Evolutionary conservation across 2,113 vertebrate species (phyloP).

Genomic region (Melozone crissalis): DNA sequence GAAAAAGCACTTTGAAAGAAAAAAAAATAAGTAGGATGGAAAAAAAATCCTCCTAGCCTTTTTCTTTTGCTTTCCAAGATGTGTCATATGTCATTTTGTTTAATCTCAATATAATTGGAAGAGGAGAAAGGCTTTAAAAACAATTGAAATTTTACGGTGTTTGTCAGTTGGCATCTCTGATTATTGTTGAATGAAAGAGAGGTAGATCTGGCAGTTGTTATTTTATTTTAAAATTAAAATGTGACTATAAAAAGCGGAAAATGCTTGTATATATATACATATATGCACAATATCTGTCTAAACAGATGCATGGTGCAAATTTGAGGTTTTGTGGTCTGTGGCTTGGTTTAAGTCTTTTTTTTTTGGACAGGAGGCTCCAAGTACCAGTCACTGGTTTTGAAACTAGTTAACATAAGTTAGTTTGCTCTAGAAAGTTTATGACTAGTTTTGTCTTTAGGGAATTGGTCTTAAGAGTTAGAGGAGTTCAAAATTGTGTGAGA

Average conservation of each 20-base stretch:
- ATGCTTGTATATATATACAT: background rate
- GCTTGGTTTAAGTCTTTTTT: background rate
- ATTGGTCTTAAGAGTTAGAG: background rate
- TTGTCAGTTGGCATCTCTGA: background rate
- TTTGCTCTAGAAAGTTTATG: background rate
- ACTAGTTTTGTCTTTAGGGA: background rate
- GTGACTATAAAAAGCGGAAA: background rate
- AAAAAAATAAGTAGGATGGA: background rate
- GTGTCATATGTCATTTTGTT: background rate
- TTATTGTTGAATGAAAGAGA: background rate
- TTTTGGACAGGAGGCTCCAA: background rate
- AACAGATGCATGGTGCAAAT: background rate
- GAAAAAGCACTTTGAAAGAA: background rate
- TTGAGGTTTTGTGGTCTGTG: accelerated
- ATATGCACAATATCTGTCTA: background rate
- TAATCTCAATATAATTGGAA: background rate
- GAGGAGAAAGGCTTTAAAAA: background rate
- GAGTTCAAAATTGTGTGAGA: background rate
- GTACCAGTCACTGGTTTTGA: background rate
- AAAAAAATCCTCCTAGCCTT: background rate
- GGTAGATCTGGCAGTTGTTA: background rate
- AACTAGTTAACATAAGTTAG: background rate
- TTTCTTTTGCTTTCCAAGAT: background rate
- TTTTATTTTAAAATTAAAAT: background rate
- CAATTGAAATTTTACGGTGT: background rate